Evolutionary conservation across 2,113 vertebrate species (phyloP), one percentile per base, ranked within the genome.

Genomic region (Carettochelys insculpta): DNA sequence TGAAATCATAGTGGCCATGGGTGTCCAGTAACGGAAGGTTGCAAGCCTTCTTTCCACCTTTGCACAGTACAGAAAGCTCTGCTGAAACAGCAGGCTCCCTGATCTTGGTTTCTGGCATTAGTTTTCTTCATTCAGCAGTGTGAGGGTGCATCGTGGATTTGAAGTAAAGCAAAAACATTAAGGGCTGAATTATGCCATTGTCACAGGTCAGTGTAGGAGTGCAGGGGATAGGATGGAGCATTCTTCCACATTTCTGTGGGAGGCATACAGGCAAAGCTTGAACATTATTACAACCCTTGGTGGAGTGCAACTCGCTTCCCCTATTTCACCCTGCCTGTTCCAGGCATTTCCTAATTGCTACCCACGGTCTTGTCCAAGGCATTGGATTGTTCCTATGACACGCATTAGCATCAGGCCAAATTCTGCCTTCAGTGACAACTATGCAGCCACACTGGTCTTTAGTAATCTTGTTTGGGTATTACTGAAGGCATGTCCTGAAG

Each of bases 81-180:
- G 58, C 65, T 86, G 47, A 92, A 81, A 20, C 50, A 93, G 38
- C 86, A 91, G 22, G 11, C n/a, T 89, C 81, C 86, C 41, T 76
- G 48, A 73, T 77, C 65, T 95, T 71, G 3, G 34, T 94, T 84
- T n/a, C n/a, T 43, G 12, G 87, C 93, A 92, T 75, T 85, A 87
- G 68, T 68, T 65, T 93, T 92, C 94, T 89, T 50, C 31, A 56
- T 0, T 87, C 51, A 92, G 54, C 24, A 73, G 47, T 82, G 53
- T 85, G 78, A 86, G 34, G 24, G 47, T 90, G 77, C 38, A 83
- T 95, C 75, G 77, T 20, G 17, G 50, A 4, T 80, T 4, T 53
- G 20, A 77, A 48, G 14, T 58, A 88, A 65, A 31, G 11, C 50
- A 54, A 53, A 80, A 87, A 17, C 2, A 3, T 17, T 48, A 2